A percentile compares a stretch with the other conserved stretches of the same genome.
Conservation (phyloP, 2,797 vertebrate genomes). For the Onychomys torridus region DNA sequence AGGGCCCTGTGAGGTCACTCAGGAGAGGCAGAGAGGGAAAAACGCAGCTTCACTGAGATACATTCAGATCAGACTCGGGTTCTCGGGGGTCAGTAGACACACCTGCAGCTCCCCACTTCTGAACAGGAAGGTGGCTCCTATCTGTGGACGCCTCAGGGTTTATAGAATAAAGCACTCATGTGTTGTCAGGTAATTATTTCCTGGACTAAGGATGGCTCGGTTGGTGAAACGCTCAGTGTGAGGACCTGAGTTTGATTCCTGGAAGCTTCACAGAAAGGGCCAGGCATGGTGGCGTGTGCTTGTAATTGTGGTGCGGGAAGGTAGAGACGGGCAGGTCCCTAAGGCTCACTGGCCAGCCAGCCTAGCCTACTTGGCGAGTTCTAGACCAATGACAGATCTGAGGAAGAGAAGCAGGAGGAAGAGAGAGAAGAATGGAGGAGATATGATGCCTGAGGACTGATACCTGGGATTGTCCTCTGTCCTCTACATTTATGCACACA, state of each 20-base stretch:
- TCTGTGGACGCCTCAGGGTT: not conserved
- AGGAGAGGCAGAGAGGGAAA: not conserved
- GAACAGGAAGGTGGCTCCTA: not conserved
- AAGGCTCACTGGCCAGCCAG: not conserved
- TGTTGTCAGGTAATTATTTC: not conserved
- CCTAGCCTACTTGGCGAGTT: not conserved
- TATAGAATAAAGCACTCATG: not conserved
- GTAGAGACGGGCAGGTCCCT: not conserved
- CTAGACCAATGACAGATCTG: not conserved
- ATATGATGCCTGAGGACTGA: not conserved
- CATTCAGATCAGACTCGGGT: not conserved
- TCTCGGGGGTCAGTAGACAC: rapidly evolving
- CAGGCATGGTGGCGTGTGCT: not conserved
- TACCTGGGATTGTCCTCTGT: not conserved
- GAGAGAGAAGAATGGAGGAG: not conserved
- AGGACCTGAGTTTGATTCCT: not conserved
- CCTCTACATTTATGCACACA: not conserved
- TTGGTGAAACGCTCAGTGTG: too few species aligned
- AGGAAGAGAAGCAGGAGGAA: not conserved
- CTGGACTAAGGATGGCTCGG: not conserved
- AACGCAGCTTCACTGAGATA: not conserved
- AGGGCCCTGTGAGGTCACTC: not conserved
- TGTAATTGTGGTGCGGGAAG: not conserved
- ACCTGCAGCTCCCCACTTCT: rapidly evolving
- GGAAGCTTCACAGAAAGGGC: not conserved